phyloP scores from a whole-genome alignment of 2,797 vertebrate species.

The Melanotaenia pygmaea region DNA sequence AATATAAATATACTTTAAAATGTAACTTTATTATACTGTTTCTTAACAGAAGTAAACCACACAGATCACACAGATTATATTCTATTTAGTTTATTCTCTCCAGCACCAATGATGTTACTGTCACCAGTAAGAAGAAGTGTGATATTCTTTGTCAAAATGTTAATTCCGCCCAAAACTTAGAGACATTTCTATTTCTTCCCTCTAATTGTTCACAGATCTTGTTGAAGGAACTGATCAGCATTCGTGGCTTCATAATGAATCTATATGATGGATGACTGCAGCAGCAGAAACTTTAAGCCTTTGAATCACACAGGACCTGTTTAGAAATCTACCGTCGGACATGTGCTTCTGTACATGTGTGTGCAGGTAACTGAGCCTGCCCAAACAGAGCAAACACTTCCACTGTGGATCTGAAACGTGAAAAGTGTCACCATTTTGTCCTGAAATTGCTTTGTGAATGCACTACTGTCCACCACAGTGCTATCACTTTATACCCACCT shows the following conservation, averaged over 20 bases:
- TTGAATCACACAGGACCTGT: conserved; percentile 12
- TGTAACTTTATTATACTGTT: neutral
- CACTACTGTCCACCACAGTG: conserved; percentile 17
- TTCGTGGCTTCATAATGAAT: neutral
- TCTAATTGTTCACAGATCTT: conserved; percentile 21
- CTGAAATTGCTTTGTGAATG: conserved; percentile 42
- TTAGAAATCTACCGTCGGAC: conserved; percentile 21
- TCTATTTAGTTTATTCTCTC: neutral
- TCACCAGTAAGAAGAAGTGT: neutral
- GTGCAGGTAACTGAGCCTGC: conserved; percentile 48
- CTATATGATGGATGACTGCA: conserved; percentile 11
- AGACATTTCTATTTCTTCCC: neutral
- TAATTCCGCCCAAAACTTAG: neutral
- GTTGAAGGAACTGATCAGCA: conserved; percentile 7
- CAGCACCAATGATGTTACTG: neutral
- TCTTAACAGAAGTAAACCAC: neutral
- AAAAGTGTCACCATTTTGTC: conserved; percentile 42
- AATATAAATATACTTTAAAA: too few species aligned
- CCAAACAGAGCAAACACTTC: conserved; percentile 32
- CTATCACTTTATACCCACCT: conserved; percentile 35
- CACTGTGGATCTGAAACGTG: conserved; percentile 34
- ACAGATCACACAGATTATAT: neutral
- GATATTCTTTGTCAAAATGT: neutral
- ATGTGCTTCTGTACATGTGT: conserved; percentile 14
- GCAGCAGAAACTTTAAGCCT: conserved; percentile 5